A percentile compares a stretch with the other conserved stretches of the same genome.
Conservation (phyloP, 2,888 invertebrate species). For the Rhaphigaster nebulosa region DNA sequence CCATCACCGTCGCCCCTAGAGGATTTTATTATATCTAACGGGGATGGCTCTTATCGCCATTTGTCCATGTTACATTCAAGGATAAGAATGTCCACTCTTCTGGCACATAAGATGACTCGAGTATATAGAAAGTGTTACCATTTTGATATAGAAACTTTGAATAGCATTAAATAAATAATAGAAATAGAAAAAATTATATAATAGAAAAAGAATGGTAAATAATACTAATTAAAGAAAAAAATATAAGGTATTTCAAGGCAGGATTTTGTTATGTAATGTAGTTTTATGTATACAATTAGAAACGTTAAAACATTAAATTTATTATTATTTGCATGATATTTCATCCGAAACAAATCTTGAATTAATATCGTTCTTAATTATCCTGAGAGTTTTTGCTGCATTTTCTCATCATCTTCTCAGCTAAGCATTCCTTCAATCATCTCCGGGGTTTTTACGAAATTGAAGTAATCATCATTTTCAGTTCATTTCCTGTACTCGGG, state of each 20-base stretch:
- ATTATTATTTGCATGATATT: not conserved
- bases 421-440: conserved; percentile 16
- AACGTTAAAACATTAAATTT: not conserved
- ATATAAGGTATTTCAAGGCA: too few species aligned
- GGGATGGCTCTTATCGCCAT: not conserved
- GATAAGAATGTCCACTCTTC: not conserved
- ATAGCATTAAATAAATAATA: too few species aligned
- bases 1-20: not conserved
- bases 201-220: too few species aligned
- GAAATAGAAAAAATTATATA: too few species aligned
- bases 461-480: conserved; percentile 4
- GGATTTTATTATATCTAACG: not conserved
- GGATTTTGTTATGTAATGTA: too few species aligned
- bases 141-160: too few species aligned
- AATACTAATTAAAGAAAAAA: too few species aligned
- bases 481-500: not conserved
- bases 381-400: not conserved
- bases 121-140: too few species aligned
- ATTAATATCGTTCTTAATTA: not conserved
- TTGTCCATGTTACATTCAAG: not conserved
- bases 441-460: not conserved
- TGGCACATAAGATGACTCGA: not conserved
- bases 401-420: not conserved
- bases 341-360: not conserved
- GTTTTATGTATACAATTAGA: not conserved